Evolutionary conservation across 2,113 vertebrate genomes (phyloP).

Genomic region (Seriola aureovittata): DNA sequence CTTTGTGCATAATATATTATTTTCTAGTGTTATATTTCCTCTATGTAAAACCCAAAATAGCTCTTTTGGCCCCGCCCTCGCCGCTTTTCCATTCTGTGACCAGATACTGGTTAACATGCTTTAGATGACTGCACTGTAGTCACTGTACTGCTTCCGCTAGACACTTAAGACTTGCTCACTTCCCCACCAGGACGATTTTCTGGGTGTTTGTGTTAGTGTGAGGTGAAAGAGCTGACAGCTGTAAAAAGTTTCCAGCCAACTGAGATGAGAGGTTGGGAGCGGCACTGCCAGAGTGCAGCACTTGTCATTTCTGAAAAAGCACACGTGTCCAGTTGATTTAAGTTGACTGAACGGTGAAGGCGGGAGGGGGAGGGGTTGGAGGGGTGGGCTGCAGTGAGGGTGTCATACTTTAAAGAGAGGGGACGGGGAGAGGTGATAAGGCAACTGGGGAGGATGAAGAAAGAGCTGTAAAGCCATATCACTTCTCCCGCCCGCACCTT

Average conservation of each 20-base stretch:
- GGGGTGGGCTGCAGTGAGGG: slow-evolving; percentile 2
- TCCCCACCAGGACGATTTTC: slow-evolving; percentile 53
- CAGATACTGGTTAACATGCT: slow-evolving; percentile 9
- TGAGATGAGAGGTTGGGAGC: slow-evolving; percentile 64
- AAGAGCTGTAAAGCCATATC: slow-evolving; percentile 27
- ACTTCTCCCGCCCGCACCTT: slow-evolving; percentile 15
- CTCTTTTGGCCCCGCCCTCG: not conserved
- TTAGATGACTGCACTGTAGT: not conserved
- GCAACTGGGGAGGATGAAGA: slow-evolving; percentile 33
- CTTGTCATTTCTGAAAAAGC: slow-evolving; percentile 78
- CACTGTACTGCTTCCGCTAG: slow-evolving; percentile 19
- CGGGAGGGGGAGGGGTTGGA: not conserved
- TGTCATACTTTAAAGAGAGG: slow-evolving; percentile 34
- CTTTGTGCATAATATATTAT: not conserved
- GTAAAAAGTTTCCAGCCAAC: slow-evolving; percentile 71
- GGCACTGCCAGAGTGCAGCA: slow-evolving; percentile 69
- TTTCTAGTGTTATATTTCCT: not conserved
- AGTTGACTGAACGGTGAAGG: slow-evolving; percentile 67
- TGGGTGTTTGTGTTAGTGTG: slow-evolving; percentile 59
- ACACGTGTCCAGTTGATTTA: slow-evolving; percentile 71
- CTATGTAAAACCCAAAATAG: not conserved
- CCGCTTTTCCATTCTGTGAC: not conserved
- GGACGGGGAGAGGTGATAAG: slow-evolving; percentile 21
- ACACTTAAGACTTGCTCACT: slow-evolving; percentile 25
- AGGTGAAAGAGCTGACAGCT: slow-evolving; percentile 77